phyloP scores from a whole-genome alignment of 2,888 invertebrate genomes.

The Gastracanthus pulcherrimus region DNA sequence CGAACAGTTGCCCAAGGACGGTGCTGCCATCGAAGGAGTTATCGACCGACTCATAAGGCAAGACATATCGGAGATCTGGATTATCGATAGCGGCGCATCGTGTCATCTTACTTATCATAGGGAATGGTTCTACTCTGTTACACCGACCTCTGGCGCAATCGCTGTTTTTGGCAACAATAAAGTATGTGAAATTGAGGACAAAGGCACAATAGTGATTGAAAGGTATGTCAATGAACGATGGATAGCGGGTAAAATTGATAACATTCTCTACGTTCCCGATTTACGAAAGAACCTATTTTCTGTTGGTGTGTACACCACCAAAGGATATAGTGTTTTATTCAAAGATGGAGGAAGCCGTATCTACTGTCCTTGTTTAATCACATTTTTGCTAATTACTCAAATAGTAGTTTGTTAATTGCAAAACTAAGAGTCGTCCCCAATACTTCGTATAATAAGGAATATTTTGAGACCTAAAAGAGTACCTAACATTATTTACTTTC shows the following conservation, averaged over 20 bases:
- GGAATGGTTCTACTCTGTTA: slow-evolving; percentile 60
- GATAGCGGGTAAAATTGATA: slow-evolving; percentile 55
- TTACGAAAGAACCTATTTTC: slow-evolving; percentile 59
- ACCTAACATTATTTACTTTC: no score
- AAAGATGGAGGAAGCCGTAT: no score
- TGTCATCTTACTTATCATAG: slow-evolving; percentile 55
- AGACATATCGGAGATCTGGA: slow-evolving; percentile 56
- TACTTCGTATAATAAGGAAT: no score
- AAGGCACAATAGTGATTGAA: slow-evolving; percentile 57
- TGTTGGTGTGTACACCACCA: background rate
- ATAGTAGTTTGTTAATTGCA: no score
- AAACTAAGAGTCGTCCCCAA: no score
- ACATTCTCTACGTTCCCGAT: slow-evolving; percentile 63
- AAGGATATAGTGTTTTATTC: background rate
- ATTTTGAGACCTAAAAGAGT: no score
- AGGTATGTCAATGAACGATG: slow-evolving; percentile 57
- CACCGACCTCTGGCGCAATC: background rate
- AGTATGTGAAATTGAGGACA: slow-evolving; percentile 51
- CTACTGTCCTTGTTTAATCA: no score
- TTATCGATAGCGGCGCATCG: slow-evolving; percentile 61
- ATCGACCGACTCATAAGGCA: background rate
- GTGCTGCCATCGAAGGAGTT: background rate
- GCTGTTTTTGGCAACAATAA: slow-evolving; percentile 59
- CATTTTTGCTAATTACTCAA: no score
- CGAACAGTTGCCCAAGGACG: background rate